A percentile compares a stretch with the other conserved stretches of the same genome.
Evolutionary conservation across 2,113 vertebrate species (phyloP).

Genomic region (Vimba vimba): DNA sequence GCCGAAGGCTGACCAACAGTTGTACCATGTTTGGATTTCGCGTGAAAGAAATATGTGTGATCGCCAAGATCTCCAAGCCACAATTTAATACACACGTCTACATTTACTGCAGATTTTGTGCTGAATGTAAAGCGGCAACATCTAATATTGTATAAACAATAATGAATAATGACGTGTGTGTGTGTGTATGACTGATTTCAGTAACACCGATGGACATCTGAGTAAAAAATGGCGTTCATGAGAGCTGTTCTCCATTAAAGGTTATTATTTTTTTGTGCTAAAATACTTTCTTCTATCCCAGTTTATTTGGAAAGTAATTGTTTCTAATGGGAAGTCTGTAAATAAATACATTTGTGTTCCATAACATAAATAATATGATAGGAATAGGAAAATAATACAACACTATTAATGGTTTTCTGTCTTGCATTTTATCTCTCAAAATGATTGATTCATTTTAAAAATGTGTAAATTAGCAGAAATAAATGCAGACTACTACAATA

Average conservation of each 20-base stretch:
- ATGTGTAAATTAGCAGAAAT: neutral
- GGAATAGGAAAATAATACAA: neutral
- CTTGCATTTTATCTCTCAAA: neutral
- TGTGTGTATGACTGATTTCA: neutral
- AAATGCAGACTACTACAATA: too few species aligned
- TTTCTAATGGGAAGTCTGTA: neutral
- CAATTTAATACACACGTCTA: conserved; percentile 63
- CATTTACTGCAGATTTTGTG: conserved; percentile 40
- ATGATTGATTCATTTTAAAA: neutral
- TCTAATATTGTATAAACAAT: conserved; percentile 36
- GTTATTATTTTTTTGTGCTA: neutral
- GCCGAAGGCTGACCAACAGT: conserved; percentile 36
- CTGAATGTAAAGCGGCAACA: conserved; percentile 14
- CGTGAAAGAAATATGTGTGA: conserved; percentile 60
- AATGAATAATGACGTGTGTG: conserved; percentile 19
- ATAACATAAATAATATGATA: too few species aligned
- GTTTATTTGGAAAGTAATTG: neutral
- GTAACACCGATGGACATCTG: neutral
- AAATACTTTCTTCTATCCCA: neutral
- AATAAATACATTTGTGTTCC: neutral
- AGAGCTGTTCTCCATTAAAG: neutral
- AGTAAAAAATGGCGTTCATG: neutral
- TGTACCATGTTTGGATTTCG: conserved; percentile 45
- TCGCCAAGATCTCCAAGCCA: conserved; percentile 69
- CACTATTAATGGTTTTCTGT: too few species aligned